Base-by-base conservation (phyloP, 2,888 invertebrate species). In the Melangyna quadrimaculata region DNA sequence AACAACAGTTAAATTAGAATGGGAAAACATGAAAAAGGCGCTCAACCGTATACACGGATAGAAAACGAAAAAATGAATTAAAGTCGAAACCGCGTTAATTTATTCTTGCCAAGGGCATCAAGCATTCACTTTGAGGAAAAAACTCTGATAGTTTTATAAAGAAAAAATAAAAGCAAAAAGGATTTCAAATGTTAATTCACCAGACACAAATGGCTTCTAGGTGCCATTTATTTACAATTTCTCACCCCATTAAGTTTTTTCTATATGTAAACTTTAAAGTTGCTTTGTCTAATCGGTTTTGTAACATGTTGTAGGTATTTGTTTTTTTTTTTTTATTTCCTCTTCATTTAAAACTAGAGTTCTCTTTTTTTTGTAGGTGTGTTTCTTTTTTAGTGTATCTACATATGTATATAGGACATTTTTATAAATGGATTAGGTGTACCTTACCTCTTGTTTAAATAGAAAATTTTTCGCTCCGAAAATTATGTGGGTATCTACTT, bases 51-150 rank as follows among this genome's bases (percentile, higher is more conserved):
- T 55, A 22, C 12, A 19, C 2, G 12, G 12, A 4, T 24, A 84
- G 75, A 84, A 74, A 84, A 71, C 59, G 57, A 72, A 79, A 84
- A 84, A 84, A 84, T 84, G 75, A 75, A 79, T 75, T 67, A 79
- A 84, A 75, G 84, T 79, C 75, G 75, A 79, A 79, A 79, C 84
- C 84, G 55, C 84, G 67, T 35, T 84, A 75, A 84, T 84, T 84
- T 79, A 79, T 84, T 79, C 79, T 40, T 27, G 9, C n/a, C 55
- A 61, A 71, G 84, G 61, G 45, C 79, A 74, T 19, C 14, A 40
- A 57, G 61, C 32, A 69, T 37, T 45, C 29, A 48, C 14, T 72
- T 55, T 19, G 10, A 27, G 3, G 14, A 8, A 48, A n/a, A 53
- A 8, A 63, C 48, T 22, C n/a, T 51, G 2, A 22, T 35, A 7